phyloP scores from a whole-genome alignment of 1,140 invertebrate genomes.

The Philotrypesis tridentata region DNA sequence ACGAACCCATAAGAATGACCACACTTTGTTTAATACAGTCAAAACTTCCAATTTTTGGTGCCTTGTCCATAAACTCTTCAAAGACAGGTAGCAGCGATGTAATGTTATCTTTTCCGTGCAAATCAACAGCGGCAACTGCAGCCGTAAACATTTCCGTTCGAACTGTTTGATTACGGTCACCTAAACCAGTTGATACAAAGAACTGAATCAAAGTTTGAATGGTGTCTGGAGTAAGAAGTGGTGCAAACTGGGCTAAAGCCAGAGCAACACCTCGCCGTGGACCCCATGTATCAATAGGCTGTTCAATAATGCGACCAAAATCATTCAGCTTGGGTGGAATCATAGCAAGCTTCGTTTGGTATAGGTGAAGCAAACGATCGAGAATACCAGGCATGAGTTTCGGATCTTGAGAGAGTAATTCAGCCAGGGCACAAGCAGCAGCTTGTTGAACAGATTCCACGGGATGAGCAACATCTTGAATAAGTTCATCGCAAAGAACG shows the following conservation, averaged over 20 bases:
- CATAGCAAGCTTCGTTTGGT: slow-evolving; percentile 85
- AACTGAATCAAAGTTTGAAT: slow-evolving; percentile 84
- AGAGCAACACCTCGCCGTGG: slow-evolving; percentile 90
- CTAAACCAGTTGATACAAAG: slow-evolving; percentile 90
- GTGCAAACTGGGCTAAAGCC: slow-evolving; percentile 84
- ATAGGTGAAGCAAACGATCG: slow-evolving; percentile 81
- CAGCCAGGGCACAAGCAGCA: slow-evolving; percentile 83
- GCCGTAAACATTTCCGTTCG: slow-evolving; percentile 93
- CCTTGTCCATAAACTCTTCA: slow-evolving; percentile 92
- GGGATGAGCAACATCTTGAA: slow-evolving; percentile 86
- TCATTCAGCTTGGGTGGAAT: slow-evolving; percentile 91
- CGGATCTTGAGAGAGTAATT: slow-evolving; percentile 77
- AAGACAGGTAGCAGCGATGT: slow-evolving; percentile 87
- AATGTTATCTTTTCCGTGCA: slow-evolving; percentile 88
- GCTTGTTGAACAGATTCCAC: slow-evolving; percentile 86
- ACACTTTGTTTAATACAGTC: slow-evolving; percentile 96
- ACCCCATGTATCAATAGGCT: slow-evolving; percentile 91
- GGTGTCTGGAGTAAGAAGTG: slow-evolving; percentile 79
- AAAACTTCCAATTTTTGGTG: slow-evolving; percentile 90
- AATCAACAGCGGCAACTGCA: slow-evolving; percentile 91
- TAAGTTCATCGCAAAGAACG: slow-evolving; percentile 77
- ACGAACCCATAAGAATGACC: slow-evolving; percentile 96
- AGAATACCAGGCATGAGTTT: slow-evolving; percentile 77
- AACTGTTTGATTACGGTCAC: slow-evolving; percentile 89
- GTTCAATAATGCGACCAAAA: slow-evolving; percentile 91